Evolutionary conservation across 2,797 vertebrate species (phyloP).

Genomic region (Sciaenops ocellatus): DNA sequence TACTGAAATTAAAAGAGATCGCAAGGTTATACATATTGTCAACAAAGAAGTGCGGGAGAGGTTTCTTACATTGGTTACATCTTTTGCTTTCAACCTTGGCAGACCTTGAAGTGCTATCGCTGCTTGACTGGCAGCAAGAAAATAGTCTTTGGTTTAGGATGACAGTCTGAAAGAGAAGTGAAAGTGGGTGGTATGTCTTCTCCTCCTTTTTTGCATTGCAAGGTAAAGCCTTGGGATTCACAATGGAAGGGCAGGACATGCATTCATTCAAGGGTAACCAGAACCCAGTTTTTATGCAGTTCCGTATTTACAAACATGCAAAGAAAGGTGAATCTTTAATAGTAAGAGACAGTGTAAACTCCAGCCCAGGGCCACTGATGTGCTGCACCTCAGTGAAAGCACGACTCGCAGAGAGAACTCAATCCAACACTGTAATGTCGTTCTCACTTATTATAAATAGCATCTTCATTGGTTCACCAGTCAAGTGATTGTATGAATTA

Average conservation of each 20-base stretch:
- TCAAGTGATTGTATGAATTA: conserved; percentile 60
- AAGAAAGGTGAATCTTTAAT: conserved; percentile 14
- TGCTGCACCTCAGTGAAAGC: background rate
- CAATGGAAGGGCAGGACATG: conserved; percentile 12
- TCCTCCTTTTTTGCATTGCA: conserved; percentile 25
- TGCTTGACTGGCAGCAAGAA: conserved; percentile 71
- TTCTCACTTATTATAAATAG: conserved; percentile 58
- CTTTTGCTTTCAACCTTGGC: conserved; percentile 69
- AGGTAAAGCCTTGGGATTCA: conserved; percentile 42
- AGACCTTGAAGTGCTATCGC: conserved; percentile 65
- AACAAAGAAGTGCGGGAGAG: conserved; percentile 40
- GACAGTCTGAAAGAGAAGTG: conserved; percentile 52
- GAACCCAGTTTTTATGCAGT: conserved; percentile 5
- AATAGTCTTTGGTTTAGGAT: conserved; percentile 64
- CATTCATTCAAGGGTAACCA: conserved; percentile 33
- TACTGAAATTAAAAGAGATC: conserved; percentile 48
- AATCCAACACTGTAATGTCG: conserved; percentile 26
- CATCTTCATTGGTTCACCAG: conserved; percentile 52
- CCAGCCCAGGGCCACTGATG: background rate
- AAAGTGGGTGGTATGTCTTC: conserved; percentile 55
- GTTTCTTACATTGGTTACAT: conserved; percentile 48
- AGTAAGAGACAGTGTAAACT: conserved; percentile 1
- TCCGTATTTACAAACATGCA: conserved; percentile 16
- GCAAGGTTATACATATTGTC: conserved; percentile 64
- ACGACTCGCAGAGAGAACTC: conserved; percentile 13